A percentile compares a stretch with the other conserved stretches of the same genome.
These are phyloP conservation scores for Recurvirostra avosetta DNA, from an alignment of 2,113 vertebrate genomes.

Conservation along the genomic window DNA sequence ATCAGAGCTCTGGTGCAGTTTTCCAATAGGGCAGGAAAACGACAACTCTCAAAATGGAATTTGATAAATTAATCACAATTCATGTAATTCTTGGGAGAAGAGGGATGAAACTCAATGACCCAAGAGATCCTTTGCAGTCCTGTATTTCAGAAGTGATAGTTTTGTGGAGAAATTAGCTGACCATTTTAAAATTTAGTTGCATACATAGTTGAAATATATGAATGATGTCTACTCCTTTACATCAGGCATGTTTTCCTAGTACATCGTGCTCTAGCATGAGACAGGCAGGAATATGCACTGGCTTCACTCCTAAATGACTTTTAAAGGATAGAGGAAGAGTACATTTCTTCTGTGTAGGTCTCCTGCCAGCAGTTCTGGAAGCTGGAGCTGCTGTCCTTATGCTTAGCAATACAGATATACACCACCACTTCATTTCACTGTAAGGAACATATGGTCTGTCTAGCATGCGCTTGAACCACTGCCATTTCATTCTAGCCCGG, in stretches of 20 bases:
- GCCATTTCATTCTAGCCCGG: not conserved
- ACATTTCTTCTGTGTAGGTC: not conserved
- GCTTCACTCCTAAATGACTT: not conserved
- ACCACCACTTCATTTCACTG: not conserved
- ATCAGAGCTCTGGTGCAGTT: not conserved
- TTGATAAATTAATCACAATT: not conserved
- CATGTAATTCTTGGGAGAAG: not conserved
- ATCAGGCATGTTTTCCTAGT: not conserved
- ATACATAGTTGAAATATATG: not conserved
- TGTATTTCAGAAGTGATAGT: not conserved
- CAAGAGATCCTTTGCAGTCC: not conserved
- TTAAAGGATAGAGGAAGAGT: not conserved
- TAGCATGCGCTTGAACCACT: not conserved
- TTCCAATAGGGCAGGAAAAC: not conserved
- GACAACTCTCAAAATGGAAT: not conserved
- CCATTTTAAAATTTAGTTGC: not conserved
- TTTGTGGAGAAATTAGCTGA: not conserved
- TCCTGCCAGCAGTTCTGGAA: slow-evolving; percentile 23
- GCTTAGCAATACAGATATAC: not conserved
- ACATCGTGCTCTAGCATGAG: not conserved
- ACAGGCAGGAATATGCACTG: not conserved
- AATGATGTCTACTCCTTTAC: not conserved
- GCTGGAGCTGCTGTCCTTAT: not conserved
- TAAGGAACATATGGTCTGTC: not conserved
- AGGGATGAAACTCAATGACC: not conserved